These are phyloP conservation scores for Cactoblastis cactorum DNA, from an alignment of 2,888 invertebrate genomes.

Conservation along the genomic window DNA sequence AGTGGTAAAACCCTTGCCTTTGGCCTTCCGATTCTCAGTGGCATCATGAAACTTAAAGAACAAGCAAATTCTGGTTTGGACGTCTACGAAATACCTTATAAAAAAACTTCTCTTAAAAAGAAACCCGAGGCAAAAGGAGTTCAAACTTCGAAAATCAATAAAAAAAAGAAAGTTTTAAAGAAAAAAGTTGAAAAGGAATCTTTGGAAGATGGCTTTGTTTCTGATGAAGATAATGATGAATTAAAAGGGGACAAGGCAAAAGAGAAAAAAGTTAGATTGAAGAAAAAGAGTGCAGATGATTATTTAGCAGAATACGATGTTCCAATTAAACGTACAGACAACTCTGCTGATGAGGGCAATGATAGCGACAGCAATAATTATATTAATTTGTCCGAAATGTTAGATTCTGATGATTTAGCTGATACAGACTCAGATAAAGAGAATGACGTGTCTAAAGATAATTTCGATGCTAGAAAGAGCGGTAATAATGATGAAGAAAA, in stretches of 20 bases:
- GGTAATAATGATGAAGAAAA: conserved; percentile 19
- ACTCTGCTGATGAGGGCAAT: conserved; percentile 52
- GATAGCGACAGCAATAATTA: conserved; percentile 59
- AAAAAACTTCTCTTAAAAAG: conserved; percentile 52
- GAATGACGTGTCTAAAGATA: conserved; percentile 28
- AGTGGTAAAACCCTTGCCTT: conserved; percentile 99
- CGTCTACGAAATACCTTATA: conserved; percentile 62
- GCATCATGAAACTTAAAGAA: conserved; percentile 86
- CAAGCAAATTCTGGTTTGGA: conserved; percentile 55
- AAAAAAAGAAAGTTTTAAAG: conserved; percentile 30
- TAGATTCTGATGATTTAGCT: conserved; percentile 56
- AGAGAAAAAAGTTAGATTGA: conserved; percentile 14
- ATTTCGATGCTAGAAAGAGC: conserved; percentile 13
- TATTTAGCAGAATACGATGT: conserved; percentile 61
- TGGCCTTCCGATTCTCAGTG: conserved; percentile 94
- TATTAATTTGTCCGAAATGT: conserved; percentile 60
- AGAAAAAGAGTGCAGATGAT: conserved; percentile 30
- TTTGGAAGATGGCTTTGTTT: conserved; percentile 64
- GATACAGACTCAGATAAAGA: conserved; percentile 34
- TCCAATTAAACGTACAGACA: conserved; percentile 48
- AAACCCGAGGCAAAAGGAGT: conserved; percentile 24
- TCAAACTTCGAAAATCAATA: conserved; percentile 22
- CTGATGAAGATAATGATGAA: conserved; percentile 38
- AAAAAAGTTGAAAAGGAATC: conserved; percentile 40
- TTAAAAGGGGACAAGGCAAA: conserved; percentile 9